Percentiles rank a stretch among this genome's conserved stretches.
These are phyloP conservation scores for Eledone cirrhosa DNA, from an alignment of 2,888 invertebrate genomes.

Conservation along the genomic window DNA sequence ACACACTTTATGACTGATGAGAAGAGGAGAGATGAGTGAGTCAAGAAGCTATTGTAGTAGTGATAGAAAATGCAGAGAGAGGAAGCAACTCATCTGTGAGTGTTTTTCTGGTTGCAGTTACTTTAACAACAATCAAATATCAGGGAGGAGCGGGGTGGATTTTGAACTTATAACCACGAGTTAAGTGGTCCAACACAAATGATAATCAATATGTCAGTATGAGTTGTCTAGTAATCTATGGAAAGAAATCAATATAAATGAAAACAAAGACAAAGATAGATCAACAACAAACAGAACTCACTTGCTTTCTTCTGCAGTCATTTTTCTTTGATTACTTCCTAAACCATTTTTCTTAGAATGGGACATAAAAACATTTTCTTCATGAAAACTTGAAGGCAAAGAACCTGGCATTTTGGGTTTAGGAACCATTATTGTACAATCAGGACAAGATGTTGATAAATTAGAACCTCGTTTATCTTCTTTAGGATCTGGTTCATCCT, in stretches of 20 bases:
- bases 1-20: too few species aligned
- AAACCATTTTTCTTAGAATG: slow-evolving; percentile 13
- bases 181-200: too few species aligned
- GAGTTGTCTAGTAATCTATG: too few species aligned
- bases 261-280: not conserved
- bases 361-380: slow-evolving; percentile 34
- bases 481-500: slow-evolving; percentile 32
- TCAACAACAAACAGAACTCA: not conserved
- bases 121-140: too few species aligned
- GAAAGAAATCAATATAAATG: not conserved
- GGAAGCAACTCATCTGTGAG: too few species aligned
- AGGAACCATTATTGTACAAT: slow-evolving; percentile 58
- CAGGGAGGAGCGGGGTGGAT: too few species aligned
- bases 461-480: slow-evolving; percentile 62
- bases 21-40: too few species aligned
- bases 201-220: too few species aligned
- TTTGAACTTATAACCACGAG: too few species aligned
- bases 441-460: slow-evolving; percentile 83
- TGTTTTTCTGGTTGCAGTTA: too few species aligned
- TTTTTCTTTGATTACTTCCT: slow-evolving; percentile 5
- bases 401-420: slow-evolving; percentile 71
- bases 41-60: too few species aligned
- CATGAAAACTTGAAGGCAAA: slow-evolving; percentile 57
- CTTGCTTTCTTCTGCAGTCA: not conserved
- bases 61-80: too few species aligned